Evolutionary conservation across 2,888 invertebrate genomes (phyloP).

Genomic region (Acleris literana): DNA sequence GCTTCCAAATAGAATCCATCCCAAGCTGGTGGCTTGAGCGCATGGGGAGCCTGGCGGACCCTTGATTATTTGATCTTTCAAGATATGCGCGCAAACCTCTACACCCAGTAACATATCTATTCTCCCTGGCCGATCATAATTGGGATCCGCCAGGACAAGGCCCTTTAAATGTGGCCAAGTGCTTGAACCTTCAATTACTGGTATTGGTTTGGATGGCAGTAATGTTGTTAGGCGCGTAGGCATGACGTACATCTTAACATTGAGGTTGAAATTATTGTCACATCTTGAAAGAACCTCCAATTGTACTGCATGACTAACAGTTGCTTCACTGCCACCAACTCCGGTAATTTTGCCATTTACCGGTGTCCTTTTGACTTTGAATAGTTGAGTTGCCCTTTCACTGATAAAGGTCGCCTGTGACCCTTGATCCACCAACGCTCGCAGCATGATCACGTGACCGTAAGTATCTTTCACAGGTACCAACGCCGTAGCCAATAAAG

Average conservation of each 20-base stretch:
- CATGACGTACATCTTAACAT: background rate
- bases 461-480: slow-evolving; percentile 1
- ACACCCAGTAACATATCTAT: slow-evolving; percentile 12
- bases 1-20: slow-evolving; percentile 40
- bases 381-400: slow-evolving; percentile 1
- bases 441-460: background rate
- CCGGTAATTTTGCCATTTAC: slow-evolving; percentile 1
- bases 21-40: slow-evolving; percentile 39
- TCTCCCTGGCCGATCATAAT: slow-evolving; percentile 1
- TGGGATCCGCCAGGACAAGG: slow-evolving; percentile 11
- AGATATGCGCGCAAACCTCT: background rate
- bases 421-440: slow-evolving; percentile 10
- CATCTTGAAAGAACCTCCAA: slow-evolving; percentile 2
- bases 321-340: background rate
- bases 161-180: slow-evolving; percentile 3
- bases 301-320: background rate
- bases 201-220: slow-evolving; percentile 4
- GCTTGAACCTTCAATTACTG: too few species aligned
- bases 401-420: slow-evolving; percentile 8
- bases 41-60: slow-evolving; percentile 40
- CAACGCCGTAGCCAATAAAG: slow-evolving; percentile 6
- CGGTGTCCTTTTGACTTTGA: background rate
- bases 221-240: background rate
- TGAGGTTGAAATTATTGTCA: background rate
- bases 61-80: slow-evolving; percentile 18